phyloP scores from a whole-genome alignment of 92 coral and sea anemone species.

The Meandrina meandrites region DNA sequence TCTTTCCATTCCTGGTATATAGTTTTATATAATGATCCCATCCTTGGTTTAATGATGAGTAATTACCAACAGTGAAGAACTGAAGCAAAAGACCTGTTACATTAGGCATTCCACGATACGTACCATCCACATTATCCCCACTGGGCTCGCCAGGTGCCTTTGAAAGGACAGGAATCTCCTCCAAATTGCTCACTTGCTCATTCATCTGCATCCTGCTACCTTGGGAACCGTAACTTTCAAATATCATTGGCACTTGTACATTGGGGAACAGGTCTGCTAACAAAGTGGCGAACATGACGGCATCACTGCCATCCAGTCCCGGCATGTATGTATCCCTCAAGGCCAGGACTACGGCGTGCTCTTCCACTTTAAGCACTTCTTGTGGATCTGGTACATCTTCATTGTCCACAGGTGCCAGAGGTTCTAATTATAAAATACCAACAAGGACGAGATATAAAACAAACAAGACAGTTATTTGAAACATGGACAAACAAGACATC shows the following conservation, averaged over 20 bases:
- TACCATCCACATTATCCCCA: conserved; percentile 46
- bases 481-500: background rate
- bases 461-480: background rate
- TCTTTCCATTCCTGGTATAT: background rate
- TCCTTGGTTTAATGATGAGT: too few relatives aligned
- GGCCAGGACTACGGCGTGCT: conserved; percentile 81
- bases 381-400: conserved; percentile 25
- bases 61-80: background rate
- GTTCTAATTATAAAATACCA: background rate
- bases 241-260: conserved; percentile 85
- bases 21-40: background rate
- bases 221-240: conserved; percentile 72
- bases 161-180: conserved; percentile 75
- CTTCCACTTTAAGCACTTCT: conserved; percentile 70
- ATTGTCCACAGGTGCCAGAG: background rate
- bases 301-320: conserved; percentile 80
- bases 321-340: conserved; percentile 91
- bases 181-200: conserved; percentile 80
- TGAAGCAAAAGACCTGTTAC: background rate
- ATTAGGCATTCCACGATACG: background rate
- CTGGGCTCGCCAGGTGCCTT: conserved; percentile 19
- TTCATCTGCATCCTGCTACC: conserved; percentile 71
- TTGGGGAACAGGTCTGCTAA: conserved; percentile 85
- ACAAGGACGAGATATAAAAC: too few relatives aligned
- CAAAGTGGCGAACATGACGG: conserved; percentile 89